phyloP scores from a whole-genome alignment of 2,888 invertebrate species.

The Cerceris ruficornis region DNA sequence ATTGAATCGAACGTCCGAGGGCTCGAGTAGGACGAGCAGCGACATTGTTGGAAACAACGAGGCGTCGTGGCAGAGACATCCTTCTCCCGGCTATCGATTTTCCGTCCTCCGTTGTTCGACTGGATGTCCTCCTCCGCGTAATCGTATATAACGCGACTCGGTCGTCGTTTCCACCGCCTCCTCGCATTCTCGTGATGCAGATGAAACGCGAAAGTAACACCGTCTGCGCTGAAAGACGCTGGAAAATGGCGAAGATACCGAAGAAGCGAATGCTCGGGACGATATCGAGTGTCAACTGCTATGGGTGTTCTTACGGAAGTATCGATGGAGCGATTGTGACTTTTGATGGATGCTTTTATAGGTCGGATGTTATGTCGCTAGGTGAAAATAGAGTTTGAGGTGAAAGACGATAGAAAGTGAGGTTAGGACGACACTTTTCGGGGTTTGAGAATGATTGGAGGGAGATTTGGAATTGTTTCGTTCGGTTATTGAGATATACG shows the following conservation, averaged over 20 bases:
- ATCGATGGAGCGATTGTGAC: not conserved
- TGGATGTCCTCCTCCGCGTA: constrained; percentile 50
- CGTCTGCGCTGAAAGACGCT: constrained; percentile 21
- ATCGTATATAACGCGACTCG: constrained; percentile 58
- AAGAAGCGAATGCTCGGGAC: constrained; percentile 13
- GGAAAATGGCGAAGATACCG: constrained; percentile 15
- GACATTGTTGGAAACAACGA: not conserved
- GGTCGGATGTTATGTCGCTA: not conserved
- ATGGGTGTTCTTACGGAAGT: constrained; percentile 16
- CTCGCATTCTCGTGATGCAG: constrained; percentile 23
- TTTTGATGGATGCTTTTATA: constrained; percentile 38
- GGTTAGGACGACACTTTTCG: not conserved
- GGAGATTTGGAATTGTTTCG: too few species aligned
- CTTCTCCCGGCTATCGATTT: constrained; percentile 59
- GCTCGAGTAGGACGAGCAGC: not conserved
- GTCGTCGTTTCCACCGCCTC: constrained; percentile 21
- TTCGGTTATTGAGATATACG: too few species aligned
- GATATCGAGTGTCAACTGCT: constrained; percentile 49
- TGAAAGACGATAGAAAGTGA: not conserved
- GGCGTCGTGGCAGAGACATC: constrained; percentile 39
- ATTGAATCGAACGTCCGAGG: not conserved
- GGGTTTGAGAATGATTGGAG: too few species aligned
- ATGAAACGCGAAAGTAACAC: constrained; percentile 53
- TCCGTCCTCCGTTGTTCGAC: constrained; percentile 55
- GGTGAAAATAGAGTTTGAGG: not conserved